Base-by-base conservation (phyloP, 2,113 vertebrate genomes). In the Odocoileus hemionus region DNA sequence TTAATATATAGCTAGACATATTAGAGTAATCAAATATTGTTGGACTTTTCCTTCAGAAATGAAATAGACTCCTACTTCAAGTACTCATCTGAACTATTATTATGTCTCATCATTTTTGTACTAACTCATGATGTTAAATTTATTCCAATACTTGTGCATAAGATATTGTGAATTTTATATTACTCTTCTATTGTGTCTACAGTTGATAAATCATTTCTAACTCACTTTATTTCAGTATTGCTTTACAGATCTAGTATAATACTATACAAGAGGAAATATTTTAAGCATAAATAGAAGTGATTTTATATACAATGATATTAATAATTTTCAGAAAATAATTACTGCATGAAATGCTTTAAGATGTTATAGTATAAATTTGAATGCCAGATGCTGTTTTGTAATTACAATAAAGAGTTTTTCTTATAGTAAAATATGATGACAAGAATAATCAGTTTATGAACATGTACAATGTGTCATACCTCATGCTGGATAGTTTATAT, bases 1-100 rank as follows among this genome's bases (percentile, higher is more conserved):
- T 96, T 95, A 96, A 96, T 98, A 97, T 96, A 84, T 94, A 96
- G 92, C 60, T 47, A 96, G 64, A 50, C 57, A 82, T 39, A 97
- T 17, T 2, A 17, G 86, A 93, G 58, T 98, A 93, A 84, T 86
- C 97, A 96, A 97, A 76, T 57, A 97, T 84, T 94, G 11, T 61
- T 91, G 47, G 25, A 10, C 43, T 97, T 92, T 98, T 94, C 54
- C 91, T 97, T 97, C 39, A 84, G 52, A 55, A 64, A 43, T 86
- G 80, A 64, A 30, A 6, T 64, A 39, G 45, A 90, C 21, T 86
- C 2, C 2, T 64, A 86, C 30, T 95, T 89, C 43, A 95, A 88
- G 60, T 19, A 25, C 1, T 83, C 57, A 17, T 60, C 47, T 95
- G 85, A 97, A 60, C 61, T 89, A 97, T 92, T 90, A 88, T 88